Conservation (phyloP, 2,888 invertebrate genomes). For the Volucella bombylans region DNA sequence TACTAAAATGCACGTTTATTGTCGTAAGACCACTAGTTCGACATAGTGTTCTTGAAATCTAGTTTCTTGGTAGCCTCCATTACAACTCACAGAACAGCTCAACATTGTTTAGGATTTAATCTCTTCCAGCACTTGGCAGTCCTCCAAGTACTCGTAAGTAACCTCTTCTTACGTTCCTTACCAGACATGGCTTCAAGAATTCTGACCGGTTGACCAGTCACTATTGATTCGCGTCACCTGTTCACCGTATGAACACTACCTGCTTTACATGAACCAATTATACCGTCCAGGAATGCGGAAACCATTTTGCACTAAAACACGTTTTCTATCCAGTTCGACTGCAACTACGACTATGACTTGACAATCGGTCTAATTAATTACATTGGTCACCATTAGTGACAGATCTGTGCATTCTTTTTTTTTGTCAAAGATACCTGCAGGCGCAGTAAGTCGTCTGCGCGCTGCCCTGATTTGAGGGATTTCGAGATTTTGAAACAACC, state of each 20-base stretch:
- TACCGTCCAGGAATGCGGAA: conserved; percentile 42
- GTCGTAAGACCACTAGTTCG: too few relatives aligned
- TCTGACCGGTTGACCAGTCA: conserved; percentile 6
- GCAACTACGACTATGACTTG: neutral
- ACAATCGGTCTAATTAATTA: conserved; percentile 23
- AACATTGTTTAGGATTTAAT: too few relatives aligned
- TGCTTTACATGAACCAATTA: conserved; percentile 25
- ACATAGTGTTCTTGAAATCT: too few relatives aligned
- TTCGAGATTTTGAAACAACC: conserved; percentile 28
- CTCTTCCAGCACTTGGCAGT: too few relatives aligned
- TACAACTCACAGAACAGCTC: too few relatives aligned
- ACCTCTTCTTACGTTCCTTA: conserved; percentile 7
- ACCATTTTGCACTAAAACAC: conserved; percentile 6
- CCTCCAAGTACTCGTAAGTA: too few relatives aligned
- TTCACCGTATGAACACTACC: neutral
- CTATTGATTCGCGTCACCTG: conserved; percentile 14
- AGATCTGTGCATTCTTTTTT: neutral
- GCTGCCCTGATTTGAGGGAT: conserved; percentile 2
- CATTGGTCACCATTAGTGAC: conserved; percentile 13
- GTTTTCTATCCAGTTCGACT: neutral
- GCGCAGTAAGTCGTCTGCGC: neutral
- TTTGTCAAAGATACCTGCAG: conserved; percentile 3
- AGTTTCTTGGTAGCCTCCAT: too few relatives aligned
- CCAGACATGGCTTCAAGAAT: neutral
- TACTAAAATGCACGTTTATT: too few relatives aligned